These are phyloP conservation scores for western clawed frog (Xenopus tropicalis) DNA, from an alignment of 2,113 vertebrate species.

Conservation along the genomic window DNA sequence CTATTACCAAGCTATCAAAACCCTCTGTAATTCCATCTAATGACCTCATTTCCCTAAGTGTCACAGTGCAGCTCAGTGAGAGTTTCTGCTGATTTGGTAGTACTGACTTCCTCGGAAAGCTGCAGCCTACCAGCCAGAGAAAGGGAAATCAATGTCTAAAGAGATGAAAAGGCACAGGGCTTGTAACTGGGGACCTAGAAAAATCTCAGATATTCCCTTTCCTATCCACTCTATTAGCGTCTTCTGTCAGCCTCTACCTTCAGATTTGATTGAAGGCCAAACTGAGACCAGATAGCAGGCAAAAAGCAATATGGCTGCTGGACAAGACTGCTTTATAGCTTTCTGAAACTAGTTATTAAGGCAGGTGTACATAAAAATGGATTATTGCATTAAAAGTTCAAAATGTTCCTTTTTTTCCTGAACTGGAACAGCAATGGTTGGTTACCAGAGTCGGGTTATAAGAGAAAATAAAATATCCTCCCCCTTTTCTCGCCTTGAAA, in stretches of 20 bases:
- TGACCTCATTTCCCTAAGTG: conserved; percentile 80
- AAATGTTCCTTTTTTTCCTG: conserved; percentile 54
- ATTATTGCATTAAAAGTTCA: conserved; percentile 67
- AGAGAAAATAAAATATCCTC: conserved; percentile 38
- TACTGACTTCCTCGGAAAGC: conserved; percentile 49
- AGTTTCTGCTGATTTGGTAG: conserved; percentile 53
- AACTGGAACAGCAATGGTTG: conserved; percentile 6
- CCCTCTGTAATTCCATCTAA: conserved; percentile 70
- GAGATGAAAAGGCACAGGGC: conserved; percentile 76
- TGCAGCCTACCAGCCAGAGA: conserved; percentile 45
- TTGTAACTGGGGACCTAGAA: conserved; percentile 66
- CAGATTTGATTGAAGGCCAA: conserved; percentile 65
- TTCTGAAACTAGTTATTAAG: conserved; percentile 59
- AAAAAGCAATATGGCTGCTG: conserved; percentile 64
- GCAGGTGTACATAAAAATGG: conserved; percentile 62
- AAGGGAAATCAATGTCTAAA: conserved; percentile 69
- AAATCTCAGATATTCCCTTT: conserved; percentile 78
- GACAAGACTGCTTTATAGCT: conserved; percentile 57
- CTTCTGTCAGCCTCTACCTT: conserved; percentile 72
- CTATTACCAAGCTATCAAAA: conserved; percentile 81
- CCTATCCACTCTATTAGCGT: conserved; percentile 77
- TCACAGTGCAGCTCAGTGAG: conserved; percentile 60
- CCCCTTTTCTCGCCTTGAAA: conserved; percentile 71
- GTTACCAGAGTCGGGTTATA: not conserved
- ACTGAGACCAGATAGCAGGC: conserved; percentile 67